Evolutionary conservation across 1,140 invertebrate species (phyloP).

Genomic region (Aphelenchoides besseyi): DNA sequence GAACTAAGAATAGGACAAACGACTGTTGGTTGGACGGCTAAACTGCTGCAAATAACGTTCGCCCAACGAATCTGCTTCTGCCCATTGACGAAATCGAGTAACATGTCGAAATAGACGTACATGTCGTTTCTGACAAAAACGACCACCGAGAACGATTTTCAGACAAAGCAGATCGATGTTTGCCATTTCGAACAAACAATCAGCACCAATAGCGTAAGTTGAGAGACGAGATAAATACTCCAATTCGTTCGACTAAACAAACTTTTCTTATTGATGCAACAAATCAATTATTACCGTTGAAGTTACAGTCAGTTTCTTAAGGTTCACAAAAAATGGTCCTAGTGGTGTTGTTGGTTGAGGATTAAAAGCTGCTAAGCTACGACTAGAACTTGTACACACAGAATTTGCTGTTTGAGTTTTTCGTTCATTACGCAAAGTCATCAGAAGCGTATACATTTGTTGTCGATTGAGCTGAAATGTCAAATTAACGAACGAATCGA

Average conservation of each 20-base stretch:
- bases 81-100: slow-evolving; percentile 58
- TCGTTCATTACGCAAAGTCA: slow-evolving; percentile 38
- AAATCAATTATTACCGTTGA: slow-evolving; percentile 45
- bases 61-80: slow-evolving; percentile 52
- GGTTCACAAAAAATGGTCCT: slow-evolving; percentile 54
- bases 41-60: slow-evolving; percentile 59
- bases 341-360: slow-evolving; percentile 27
- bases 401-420: background rate
- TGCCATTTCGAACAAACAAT: slow-evolving; percentile 48
- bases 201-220: slow-evolving; percentile 53
- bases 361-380: background rate
- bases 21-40: slow-evolving; percentile 19
- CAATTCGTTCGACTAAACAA: slow-evolving; percentile 54
- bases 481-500: too few relatives aligned
- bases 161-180: slow-evolving; percentile 56
- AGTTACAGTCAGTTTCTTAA: slow-evolving; percentile 58
- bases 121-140: slow-evolving; percentile 57
- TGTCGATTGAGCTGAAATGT: slow-evolving; percentile 55
- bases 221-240: slow-evolving; percentile 54
- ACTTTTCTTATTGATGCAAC: background rate
- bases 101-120: slow-evolving; percentile 57
- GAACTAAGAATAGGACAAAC: background rate
- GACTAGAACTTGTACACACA: background rate
- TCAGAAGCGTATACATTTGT: slow-evolving; percentile 51
- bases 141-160: slow-evolving; percentile 40